Conservation (phyloP, 2,113 vertebrate genomes). For the Amblyornis subalaris region DNA sequence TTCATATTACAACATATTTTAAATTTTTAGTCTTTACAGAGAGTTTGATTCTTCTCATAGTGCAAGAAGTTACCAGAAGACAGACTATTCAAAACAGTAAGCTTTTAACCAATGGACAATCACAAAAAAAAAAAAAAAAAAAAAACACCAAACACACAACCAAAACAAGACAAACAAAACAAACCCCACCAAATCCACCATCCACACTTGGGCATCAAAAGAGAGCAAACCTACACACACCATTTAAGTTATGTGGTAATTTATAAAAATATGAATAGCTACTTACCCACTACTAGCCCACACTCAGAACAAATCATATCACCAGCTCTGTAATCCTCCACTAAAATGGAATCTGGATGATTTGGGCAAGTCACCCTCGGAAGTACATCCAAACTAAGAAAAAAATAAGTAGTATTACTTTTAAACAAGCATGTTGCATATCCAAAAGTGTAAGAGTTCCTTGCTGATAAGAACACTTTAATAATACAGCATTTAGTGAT, state of each 20-base stretch:
- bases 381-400: conserved; percentile 84
- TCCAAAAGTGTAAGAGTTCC: not conserved
- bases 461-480: not conserved
- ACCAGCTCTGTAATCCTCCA: conserved; percentile 98
- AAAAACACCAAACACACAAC: not conserved
- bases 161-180: not conserved
- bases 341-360: conserved; percentile 93
- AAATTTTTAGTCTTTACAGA: not conserved
- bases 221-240: not conserved
- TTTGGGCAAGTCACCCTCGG: conserved; percentile 94
- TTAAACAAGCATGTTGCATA: not conserved
- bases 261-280: not conserved
- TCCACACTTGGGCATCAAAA: not conserved
- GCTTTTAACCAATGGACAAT: not conserved
- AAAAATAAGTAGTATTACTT: not conserved
- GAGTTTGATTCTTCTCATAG: not conserved
- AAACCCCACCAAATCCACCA: not conserved
- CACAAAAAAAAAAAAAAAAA: not conserved
- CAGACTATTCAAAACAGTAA: not conserved
- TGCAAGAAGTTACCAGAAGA: not conserved
- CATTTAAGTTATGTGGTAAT: not conserved
- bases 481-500: not conserved
- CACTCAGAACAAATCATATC: conserved; percentile 99
- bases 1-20: not conserved
- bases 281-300: conserved; percentile 94